Conservation (phyloP, 1,140 invertebrate genomes). For the Papilio helenus region DNA sequence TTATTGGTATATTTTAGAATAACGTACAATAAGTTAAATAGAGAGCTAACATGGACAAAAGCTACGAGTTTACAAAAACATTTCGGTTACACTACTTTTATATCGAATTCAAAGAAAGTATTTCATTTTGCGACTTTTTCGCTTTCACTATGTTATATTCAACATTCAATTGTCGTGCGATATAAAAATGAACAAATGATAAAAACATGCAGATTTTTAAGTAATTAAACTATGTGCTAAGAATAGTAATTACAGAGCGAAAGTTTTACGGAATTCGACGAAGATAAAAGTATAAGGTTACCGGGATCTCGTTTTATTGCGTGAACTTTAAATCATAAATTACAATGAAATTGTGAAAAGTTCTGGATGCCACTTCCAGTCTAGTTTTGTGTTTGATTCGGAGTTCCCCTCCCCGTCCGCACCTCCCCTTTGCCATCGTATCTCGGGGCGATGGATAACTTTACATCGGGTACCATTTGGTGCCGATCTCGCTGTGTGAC, state of each 20-base stretch:
- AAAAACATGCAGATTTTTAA: conserved; percentile 4
- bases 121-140: conserved; percentile 14
- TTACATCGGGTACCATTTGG: conserved; percentile 74
- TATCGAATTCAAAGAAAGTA: conserved; percentile 33
- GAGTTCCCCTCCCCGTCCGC: conserved; percentile 1
- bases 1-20: background rate
- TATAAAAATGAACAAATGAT: background rate
- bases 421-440: conserved; percentile 38
- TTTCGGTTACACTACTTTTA: conserved; percentile 17
- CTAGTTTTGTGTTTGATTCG: conserved; percentile 51
- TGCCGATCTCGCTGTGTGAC: conserved; percentile 73
- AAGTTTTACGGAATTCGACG: background rate
- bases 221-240: conserved; percentile 27
- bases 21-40: background rate
- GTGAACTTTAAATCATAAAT: conserved; percentile 30
- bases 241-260: background rate
- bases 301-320: conserved; percentile 29
- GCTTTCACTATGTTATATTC: conserved; percentile 12
- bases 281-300: conserved; percentile 29
- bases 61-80: conserved; percentile 2
- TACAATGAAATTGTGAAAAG: conserved; percentile 35
- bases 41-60: conserved; percentile 13
- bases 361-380: conserved; percentile 38
- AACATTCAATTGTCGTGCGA: background rate
- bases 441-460: conserved; percentile 70